Conservation (phyloP, 2,113 vertebrate species). For the Syngnathus typhle region DNA sequence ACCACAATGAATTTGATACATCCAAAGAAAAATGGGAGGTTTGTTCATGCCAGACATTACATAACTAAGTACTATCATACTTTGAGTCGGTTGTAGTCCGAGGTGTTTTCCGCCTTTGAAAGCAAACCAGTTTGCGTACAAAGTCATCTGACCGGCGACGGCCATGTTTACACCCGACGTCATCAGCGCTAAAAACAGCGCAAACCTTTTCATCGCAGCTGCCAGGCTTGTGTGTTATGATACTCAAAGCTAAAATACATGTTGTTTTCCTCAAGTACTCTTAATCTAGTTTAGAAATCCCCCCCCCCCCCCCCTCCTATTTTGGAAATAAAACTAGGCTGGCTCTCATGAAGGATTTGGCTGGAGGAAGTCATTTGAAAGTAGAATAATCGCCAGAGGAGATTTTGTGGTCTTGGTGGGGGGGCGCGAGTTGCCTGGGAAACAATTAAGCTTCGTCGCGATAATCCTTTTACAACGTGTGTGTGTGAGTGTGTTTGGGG, state of each 20-base stretch:
- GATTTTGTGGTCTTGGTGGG: constrained; percentile 59
- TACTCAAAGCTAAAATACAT: constrained; percentile 43
- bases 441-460: constrained; percentile 62
- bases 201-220: constrained; percentile 58
- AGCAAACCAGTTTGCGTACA: constrained; percentile 31
- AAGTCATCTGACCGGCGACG: constrained; percentile 48
- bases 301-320: neutral
- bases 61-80: too few species aligned
- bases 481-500: constrained; percentile 5
- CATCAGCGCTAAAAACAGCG: constrained; percentile 50
- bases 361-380: constrained; percentile 64
- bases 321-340: constrained; percentile 45
- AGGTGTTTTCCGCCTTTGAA: neutral
- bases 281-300: constrained; percentile 53
- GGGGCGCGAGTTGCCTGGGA: constrained; percentile 57
- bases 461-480: constrained; percentile 46
- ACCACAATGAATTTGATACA: too few species aligned
- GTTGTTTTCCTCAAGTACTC: constrained; percentile 55
- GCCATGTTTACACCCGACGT: constrained; percentile 54
- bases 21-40: too few species aligned
- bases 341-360: constrained; percentile 53
- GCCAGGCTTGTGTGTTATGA: constrained; percentile 46
- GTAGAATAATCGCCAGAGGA: constrained; percentile 62
- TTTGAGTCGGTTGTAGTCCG: too few species aligned
- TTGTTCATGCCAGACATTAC: too few species aligned